Evolutionary conservation across 2,113 vertebrate species (phyloP), one percentile per base, ranked within the genome.

Genomic region (Strix uralensis): DNA sequence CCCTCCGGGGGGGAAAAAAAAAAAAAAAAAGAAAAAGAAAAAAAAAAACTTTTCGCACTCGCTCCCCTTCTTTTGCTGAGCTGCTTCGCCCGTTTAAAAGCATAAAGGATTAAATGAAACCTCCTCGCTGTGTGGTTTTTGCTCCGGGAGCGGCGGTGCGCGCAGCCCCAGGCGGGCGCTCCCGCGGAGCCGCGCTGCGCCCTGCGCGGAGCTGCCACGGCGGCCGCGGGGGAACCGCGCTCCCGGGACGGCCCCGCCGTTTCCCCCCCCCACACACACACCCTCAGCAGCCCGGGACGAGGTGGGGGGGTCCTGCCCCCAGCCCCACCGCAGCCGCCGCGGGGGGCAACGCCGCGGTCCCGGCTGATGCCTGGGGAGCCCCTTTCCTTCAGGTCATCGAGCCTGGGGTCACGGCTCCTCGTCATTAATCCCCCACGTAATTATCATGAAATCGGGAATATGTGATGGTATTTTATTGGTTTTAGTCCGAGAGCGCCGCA

Each of bases 191-290:
- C 30, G 52, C 29, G 34, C 25, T 42, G 54, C 38, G 47, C 88
- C 90, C 84, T 97, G 96, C 92, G 96, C 97, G 96, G 95, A 97
- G 93, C 87, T 91, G 86, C 96, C 92, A 96, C 98, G 32, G 51
- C 71, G 13, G 22, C 78, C 88, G 85, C 95, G 87, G 88, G 86
- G 65, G 21, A 59, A 1, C 63, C 14, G 36, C 62, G 38, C 40
- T 75, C 14, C 34, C 23, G 18, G 52, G 22, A 22, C 66, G 12
- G 23, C 52, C 59, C 13, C 59, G 38, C 63, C 47, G 18, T 32
- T 23, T 36, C 7, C 18, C 8, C 34, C 20, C 15, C 29, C n/a
- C 47, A 36, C 36, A 36, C 11, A 38, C 38, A 8, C 38, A 38
- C 47, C 23, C 57, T 20, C 58, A 20, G 21, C 58, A 26, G 32